Conservation (phyloP, 2,888 invertebrate species). For the Pasiphila rectangulata region DNA sequence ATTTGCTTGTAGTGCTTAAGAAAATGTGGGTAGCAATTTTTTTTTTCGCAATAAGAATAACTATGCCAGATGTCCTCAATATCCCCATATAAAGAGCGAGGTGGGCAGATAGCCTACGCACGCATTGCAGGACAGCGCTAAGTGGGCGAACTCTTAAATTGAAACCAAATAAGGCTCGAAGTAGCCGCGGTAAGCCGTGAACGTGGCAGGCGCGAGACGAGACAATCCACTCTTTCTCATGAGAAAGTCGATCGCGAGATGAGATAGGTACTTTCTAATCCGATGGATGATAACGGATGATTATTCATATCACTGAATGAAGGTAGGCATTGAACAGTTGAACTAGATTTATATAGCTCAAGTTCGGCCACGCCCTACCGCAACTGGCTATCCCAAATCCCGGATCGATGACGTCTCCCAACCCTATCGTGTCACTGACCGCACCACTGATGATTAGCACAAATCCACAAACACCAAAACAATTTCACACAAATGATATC, state of each 20-base stretch:
- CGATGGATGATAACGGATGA: slow-evolving; percentile 32
- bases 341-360: slow-evolving; percentile 20
- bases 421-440: slow-evolving; percentile 72
- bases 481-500: slow-evolving; percentile 45
- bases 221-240: slow-evolving; percentile 44
- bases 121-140: slow-evolving; percentile 44
- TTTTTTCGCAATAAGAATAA: slow-evolving; percentile 9
- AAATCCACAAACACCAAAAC: slow-evolving; percentile 51
- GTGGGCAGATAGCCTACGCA: slow-evolving; percentile 63
- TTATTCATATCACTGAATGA: slow-evolving; percentile 22
- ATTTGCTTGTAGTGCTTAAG: not conserved
- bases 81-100: slow-evolving; percentile 40
- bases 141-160: slow-evolving; percentile 65
- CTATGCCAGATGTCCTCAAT: slow-evolving; percentile 27
- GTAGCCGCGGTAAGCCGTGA: slow-evolving; percentile 47
- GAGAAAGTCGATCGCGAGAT: slow-evolving; percentile 56
- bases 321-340: slow-evolving; percentile 3
- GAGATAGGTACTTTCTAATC: slow-evolving; percentile 59
- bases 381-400: slow-evolving; percentile 68
- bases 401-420: slow-evolving; percentile 51
- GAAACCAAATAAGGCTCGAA: slow-evolving; percentile 69
- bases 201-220: slow-evolving; percentile 63
- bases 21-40: not conserved
- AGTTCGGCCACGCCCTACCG: slow-evolving; percentile 79
- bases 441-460: slow-evolving; percentile 62